phyloP scores from a whole-genome alignment of 2,113 vertebrate genomes.

The Pluvialis apricaria region DNA sequence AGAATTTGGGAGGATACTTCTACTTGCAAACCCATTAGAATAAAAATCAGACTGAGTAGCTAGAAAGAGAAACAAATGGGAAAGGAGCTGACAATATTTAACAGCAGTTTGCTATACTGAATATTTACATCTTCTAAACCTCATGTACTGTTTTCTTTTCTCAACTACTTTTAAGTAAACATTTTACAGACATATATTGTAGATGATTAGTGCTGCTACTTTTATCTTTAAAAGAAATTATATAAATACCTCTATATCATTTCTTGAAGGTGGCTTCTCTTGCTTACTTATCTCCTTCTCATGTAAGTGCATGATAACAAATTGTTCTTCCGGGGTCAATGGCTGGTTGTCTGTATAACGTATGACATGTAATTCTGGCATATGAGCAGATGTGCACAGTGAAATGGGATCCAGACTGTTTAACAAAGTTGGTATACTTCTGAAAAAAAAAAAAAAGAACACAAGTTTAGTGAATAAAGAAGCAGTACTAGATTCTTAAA shows the following conservation, averaged over 20 bases:
- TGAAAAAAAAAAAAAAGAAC: neutral
- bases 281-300: constrained; percentile 68
- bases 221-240: neutral
- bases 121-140: neutral
- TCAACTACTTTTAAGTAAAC: neutral
- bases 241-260: constrained; percentile 79
- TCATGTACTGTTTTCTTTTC: neutral
- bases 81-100: neutral
- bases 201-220: neutral
- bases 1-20: neutral
- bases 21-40: neutral
- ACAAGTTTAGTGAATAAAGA: neutral
- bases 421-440: neutral
- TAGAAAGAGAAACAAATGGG: neutral
- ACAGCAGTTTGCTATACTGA: neutral
- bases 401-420: neutral
- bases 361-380: neutral
- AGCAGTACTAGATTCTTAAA: neutral
- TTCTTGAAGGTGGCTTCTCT: constrained; percentile 66
- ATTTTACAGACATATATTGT: neutral
- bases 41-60: neutral
- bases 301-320: constrained; percentile 74
- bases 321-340: constrained; percentile 82
- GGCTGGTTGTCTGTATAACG: constrained; percentile 57
- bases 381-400: neutral